Evolutionary conservation across 1,140 invertebrate species (phyloP), one percentile per base, ranked within the genome.

Genomic region (Globodera ellingtonae): DNA sequence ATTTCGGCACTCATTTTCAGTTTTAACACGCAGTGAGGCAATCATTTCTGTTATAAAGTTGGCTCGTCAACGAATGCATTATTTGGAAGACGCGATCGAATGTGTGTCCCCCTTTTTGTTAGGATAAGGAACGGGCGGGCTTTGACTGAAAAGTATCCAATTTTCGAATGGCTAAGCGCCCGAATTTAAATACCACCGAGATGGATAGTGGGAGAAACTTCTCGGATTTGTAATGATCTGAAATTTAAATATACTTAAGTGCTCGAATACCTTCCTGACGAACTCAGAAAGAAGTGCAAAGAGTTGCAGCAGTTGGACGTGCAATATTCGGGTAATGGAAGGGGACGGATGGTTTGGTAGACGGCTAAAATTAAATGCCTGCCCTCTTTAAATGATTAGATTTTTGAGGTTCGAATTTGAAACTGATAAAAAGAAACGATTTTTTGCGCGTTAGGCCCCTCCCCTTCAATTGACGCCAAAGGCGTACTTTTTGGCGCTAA

Each of bases 71-170:
- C 13, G 18, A 62, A 82, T 82, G 81, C 81, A 82, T 73, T 82
- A 82, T 65, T 70, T 82, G 35, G 81, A 82, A 73, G 81, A 82
- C 70, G n/a, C 71, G 18, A 15, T 82, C 59, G 81, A 82, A 75
- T 83, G 81, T 82, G 74, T 10, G 59, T 82, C 74, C 62, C 62
- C 9, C 24, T 50, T 81, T 13, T 82, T 78, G 24, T 35, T 13
- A 13, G 44, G 9, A 75, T 76, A 24, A 70, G 35, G 9, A 4
- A 44, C 18, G 7, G 47, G 48, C 9, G 35, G 35, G 35, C 35
- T 35, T 35, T 35, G 35, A 35, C 35, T 35, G 35, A 35, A 35
- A 35, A 35, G 35, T 35, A 35, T 9, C 13, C 9, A 62, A 46
- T 77, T 24, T 35, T 76, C 9, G 35, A 35, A 35, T 48, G 59